Evolutionary conservation across 2,888 invertebrate species (phyloP).

Genomic region (Cacoxenus indagator): DNA sequence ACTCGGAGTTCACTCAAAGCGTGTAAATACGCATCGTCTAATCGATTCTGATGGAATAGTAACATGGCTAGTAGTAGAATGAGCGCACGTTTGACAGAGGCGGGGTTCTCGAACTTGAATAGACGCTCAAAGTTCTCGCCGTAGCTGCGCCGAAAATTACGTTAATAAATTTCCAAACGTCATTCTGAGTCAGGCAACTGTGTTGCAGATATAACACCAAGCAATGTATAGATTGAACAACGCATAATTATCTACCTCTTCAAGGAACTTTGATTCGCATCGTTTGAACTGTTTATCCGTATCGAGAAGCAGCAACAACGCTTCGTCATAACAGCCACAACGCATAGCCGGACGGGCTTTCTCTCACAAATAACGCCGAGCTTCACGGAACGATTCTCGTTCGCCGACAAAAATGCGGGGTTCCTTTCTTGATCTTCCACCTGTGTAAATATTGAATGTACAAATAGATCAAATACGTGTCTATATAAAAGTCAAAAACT

Average conservation of each 20-base stretch:
- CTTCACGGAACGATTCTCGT: slow-evolving; percentile 79
- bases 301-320: slow-evolving; percentile 81
- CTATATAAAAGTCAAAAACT: neutral
- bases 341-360: slow-evolving; percentile 81
- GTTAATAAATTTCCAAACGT: slow-evolving; percentile 78
- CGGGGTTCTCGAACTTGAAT: slow-evolving; percentile 74
- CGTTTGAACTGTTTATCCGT: slow-evolving; percentile 80
- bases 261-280: slow-evolving; percentile 71
- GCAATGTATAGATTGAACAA: slow-evolving; percentile 87
- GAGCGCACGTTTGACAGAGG: slow-evolving; percentile 78
- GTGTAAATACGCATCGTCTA: slow-evolving; percentile 75
- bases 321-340: slow-evolving; percentile 77
- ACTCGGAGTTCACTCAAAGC: slow-evolving; percentile 77
- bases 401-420: slow-evolving; percentile 77
- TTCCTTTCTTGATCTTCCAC: slow-evolving; percentile 85
- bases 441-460: slow-evolving; percentile 62
- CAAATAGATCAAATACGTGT: no score
- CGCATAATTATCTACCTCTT: slow-evolving; percentile 86
- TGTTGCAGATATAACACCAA: slow-evolving; percentile 86
- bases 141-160: slow-evolving; percentile 77
- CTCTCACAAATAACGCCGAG: slow-evolving; percentile 86
- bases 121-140: slow-evolving; percentile 77
- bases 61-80: slow-evolving; percentile 85
- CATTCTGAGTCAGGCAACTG: slow-evolving; percentile 82
- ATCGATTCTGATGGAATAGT: slow-evolving; percentile 81